Evolutionary conservation across 1,140 invertebrate genomes (phyloP).

Genomic region (Cephus cinctus): DNA sequence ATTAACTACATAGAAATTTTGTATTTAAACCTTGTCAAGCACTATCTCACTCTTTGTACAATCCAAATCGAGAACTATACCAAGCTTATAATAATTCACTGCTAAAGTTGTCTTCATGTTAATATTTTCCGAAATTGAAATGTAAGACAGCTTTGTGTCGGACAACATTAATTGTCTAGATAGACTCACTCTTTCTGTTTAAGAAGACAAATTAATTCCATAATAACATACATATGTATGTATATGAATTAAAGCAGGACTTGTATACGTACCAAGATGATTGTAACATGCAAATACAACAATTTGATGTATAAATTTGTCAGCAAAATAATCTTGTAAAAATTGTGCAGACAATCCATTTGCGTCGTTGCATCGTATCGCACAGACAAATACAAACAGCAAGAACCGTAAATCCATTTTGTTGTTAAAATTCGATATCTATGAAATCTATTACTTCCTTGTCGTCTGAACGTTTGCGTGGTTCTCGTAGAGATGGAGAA

Average conservation of each 20-base stretch:
- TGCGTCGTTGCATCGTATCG: no score
- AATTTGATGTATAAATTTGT: slow-evolving; percentile 6
- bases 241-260: no score
- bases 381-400: no score
- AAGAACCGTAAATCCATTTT: no score
- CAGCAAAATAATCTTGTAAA: slow-evolving; percentile 8
- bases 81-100: slow-evolving; percentile 28
- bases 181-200: slow-evolving; percentile 16
- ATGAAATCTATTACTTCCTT: no score
- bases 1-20: background rate
- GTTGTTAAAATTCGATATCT: no score
- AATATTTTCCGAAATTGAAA: slow-evolving; percentile 18
- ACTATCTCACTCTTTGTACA: slow-evolving; percentile 21
- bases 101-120: slow-evolving; percentile 22
- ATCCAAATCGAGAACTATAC: slow-evolving; percentile 26
- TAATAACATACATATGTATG: no score
- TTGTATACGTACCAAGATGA: slow-evolving; percentile 6
- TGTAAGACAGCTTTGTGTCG: slow-evolving; percentile 10
- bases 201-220: background rate
- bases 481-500: no score
- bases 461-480: no score
- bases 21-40: slow-evolving; percentile 24
- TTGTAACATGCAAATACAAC: slow-evolving; percentile 19
- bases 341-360: no score
- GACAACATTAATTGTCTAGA: slow-evolving; percentile 10